phyloP scores from a whole-genome alignment of 2,797 vertebrate genomes.

The Lagodon rhomboides region DNA sequence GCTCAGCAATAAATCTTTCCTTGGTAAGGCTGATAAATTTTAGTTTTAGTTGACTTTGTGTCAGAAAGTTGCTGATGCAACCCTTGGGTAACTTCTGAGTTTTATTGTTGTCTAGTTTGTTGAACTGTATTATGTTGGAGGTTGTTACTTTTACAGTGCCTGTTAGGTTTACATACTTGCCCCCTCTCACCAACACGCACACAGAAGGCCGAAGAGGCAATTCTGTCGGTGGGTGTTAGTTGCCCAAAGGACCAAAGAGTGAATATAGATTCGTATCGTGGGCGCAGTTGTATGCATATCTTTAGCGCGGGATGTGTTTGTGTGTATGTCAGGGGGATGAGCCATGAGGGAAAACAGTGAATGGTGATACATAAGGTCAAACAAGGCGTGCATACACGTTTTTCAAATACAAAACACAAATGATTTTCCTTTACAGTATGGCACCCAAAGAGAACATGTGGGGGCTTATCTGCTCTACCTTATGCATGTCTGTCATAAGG shows the following conservation, averaged over 20 bases:
- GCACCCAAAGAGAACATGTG: background rate
- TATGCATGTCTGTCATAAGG: background rate
- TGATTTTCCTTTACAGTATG: background rate
- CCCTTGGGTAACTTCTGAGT: slow-evolving; percentile 10
- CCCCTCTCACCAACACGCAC: background rate
- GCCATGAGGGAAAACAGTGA: background rate
- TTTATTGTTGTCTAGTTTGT: background rate
- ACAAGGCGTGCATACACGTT: background rate
- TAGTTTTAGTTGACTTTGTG: slow-evolving; percentile 28
- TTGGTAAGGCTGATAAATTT: background rate
- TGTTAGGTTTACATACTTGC: slow-evolving; percentile 3
- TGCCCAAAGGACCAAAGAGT: slow-evolving; percentile 20
- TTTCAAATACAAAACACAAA: background rate
- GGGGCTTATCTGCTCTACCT: slow-evolving; percentile 15
- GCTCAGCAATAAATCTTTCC: slow-evolving; percentile 9
- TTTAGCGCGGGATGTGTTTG: slow-evolving; percentile 7
- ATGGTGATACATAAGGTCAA: slow-evolving; percentile 29
- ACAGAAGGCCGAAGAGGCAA: background rate
- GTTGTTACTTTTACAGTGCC: slow-evolving; percentile 1
- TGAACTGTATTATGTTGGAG: background rate
- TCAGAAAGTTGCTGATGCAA: slow-evolving; percentile 33
- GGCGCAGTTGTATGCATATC: slow-evolving; percentile 27
- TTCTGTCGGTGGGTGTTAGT: slow-evolving; percentile 30
- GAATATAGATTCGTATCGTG: slow-evolving; percentile 40
- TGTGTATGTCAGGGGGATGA: slow-evolving; percentile 12